Conservation (phyloP, 2,888 invertebrate genomes). For the Apeira syringaria region DNA sequence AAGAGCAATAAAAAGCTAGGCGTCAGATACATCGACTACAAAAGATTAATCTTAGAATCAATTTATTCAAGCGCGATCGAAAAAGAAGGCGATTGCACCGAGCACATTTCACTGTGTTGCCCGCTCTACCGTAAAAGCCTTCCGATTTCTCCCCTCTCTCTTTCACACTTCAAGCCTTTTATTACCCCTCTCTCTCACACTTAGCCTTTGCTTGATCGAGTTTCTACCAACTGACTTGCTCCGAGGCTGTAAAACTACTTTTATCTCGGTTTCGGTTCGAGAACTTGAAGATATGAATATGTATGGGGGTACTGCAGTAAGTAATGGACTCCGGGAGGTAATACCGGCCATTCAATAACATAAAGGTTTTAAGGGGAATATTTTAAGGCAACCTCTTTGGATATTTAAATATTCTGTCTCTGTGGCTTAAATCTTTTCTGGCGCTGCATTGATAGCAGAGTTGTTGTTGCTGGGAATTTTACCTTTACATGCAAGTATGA, state of each 20-base stretch:
- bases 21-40: constrained; percentile 63
- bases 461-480: constrained; percentile 28
- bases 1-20: constrained; percentile 47
- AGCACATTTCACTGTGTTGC: constrained; percentile 79
- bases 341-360: constrained; percentile 66
- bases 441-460: constrained; percentile 30
- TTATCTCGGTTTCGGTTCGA: constrained; percentile 74
- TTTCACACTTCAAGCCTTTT: constrained; percentile 39
- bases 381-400: constrained; percentile 47
- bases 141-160: constrained; percentile 68
- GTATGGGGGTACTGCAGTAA: constrained; percentile 71
- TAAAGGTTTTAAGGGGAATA: constrained; percentile 61
- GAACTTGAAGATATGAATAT: constrained; percentile 79
- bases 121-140: constrained; percentile 83
- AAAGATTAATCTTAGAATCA: constrained; percentile 80
- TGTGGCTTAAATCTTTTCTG: constrained; percentile 34
- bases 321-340: constrained; percentile 66
- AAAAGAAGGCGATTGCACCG: constrained; percentile 68
- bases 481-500: no score
- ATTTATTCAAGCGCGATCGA: constrained; percentile 80
- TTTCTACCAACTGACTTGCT: constrained; percentile 81
- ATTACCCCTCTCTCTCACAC: constrained; percentile 52
- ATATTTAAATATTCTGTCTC: constrained; percentile 46
- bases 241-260: constrained; percentile 77
- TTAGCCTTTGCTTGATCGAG: constrained; percentile 70